A percentile compares a stretch with the other conserved stretches of the same genome.
These are phyloP conservation scores for Cylindroiulus punctatus DNA, from an alignment of 2,888 invertebrate species.

Conservation along the genomic window DNA sequence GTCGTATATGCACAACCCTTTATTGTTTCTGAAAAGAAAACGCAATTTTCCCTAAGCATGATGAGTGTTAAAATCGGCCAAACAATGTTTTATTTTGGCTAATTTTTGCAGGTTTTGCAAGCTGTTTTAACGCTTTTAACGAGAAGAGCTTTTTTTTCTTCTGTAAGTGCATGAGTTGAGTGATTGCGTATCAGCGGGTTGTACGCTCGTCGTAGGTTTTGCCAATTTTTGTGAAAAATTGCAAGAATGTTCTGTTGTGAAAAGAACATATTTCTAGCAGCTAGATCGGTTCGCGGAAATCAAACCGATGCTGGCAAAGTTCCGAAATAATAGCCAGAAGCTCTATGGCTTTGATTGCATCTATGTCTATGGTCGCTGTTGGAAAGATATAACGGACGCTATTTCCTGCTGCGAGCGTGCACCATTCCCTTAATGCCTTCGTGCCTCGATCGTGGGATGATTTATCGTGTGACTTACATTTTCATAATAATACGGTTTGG, in stretches of 20 bases:
- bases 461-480: constrained; percentile 40
- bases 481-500: constrained; percentile 22
- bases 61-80: too few relatives aligned
- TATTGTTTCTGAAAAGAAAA: too few relatives aligned
- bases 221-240: background rate
- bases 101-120: too few relatives aligned
- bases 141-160: too few relatives aligned
- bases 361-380: background rate
- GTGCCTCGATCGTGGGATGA: background rate
- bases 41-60: too few relatives aligned
- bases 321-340: background rate
- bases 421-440: constrained; percentile 13
- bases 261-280: background rate
- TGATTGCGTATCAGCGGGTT: too few relatives aligned
- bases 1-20: too few relatives aligned
- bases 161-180: too few relatives aligned
- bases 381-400: background rate
- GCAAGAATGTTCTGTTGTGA: background rate
- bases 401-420: constrained; percentile 3
- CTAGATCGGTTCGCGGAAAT: background rate
- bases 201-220: background rate
- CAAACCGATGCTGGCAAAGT: constrained; percentile 3
- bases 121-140: too few relatives aligned
- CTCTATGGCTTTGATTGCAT: background rate
- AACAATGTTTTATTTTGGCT: too few relatives aligned